Percentiles rank a stretch among this genome's conserved stretches.
Evolutionary conservation across 1,140 invertebrate genomes (phyloP).

Genomic region (Hydropsyche tenuis): DNA sequence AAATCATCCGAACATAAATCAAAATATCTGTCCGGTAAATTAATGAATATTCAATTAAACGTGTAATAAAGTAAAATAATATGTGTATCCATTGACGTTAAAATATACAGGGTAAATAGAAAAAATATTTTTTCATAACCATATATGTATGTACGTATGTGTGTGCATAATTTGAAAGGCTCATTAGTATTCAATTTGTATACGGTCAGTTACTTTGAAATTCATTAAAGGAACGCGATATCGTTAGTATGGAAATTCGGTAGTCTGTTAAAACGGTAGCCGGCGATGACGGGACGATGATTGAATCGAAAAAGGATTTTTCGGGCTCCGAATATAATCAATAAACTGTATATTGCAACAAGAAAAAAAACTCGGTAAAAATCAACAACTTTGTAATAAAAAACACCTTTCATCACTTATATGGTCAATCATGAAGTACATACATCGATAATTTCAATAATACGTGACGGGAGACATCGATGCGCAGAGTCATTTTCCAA

Average conservation of each 20-base stretch:
- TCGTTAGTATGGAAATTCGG: conserved; percentile 21
- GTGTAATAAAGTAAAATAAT: not conserved
- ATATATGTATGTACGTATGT: no score
- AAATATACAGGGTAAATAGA: not conserved
- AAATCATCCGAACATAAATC: conserved; percentile 1
- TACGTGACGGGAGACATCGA: not conserved
- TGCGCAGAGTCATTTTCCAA: not conserved
- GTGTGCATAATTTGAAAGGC: not conserved
- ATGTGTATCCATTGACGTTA: no score
- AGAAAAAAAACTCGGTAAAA: no score
- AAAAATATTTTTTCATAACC: not conserved
- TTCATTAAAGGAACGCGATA: conserved; percentile 20
- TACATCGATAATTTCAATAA: no score
- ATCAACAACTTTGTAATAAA: no score
- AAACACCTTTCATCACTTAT: no score
- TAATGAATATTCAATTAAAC: conserved; percentile 17
- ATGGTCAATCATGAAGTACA: no score
- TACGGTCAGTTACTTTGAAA: conserved; percentile 19
- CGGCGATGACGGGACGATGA: conserved; percentile 10
- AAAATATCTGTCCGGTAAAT: not conserved
- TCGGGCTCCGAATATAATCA: not conserved
- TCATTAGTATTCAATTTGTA: conserved; percentile 22
- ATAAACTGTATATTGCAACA: no score
- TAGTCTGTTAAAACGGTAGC: conserved; percentile 15
- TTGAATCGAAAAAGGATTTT: conserved; percentile 5